These are phyloP conservation scores for Notospermus geniculatus DNA, from an alignment of 1,140 invertebrate species.

Conservation along the genomic window DNA sequence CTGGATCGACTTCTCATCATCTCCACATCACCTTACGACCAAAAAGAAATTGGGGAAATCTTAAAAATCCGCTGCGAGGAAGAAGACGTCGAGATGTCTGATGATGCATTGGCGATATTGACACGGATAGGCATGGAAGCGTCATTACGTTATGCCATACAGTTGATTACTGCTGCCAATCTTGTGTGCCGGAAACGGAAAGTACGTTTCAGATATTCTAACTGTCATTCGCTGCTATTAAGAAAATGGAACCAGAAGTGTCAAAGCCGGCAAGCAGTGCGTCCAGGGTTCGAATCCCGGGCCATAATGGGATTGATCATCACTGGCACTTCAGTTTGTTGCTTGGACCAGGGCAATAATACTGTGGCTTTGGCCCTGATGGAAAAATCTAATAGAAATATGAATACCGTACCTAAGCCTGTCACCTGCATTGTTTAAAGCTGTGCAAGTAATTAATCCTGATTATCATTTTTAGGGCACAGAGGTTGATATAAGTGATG, in stretches of 20 bases:
- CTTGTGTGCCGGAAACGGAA: slow-evolving; percentile 83
- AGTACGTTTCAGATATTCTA: slow-evolving; percentile 55
- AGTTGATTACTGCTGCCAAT: slow-evolving; percentile 93
- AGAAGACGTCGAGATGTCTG: slow-evolving; percentile 93
- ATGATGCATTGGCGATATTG: slow-evolving; percentile 86
- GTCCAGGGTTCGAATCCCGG: too few species aligned
- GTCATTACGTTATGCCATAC: slow-evolving; percentile 95
- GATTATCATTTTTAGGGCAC: slow-evolving; percentile 55
- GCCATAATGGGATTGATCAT: too few species aligned
- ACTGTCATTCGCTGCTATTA: too few species aligned
- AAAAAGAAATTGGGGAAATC: slow-evolving; percentile 88
- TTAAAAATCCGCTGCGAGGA: slow-evolving; percentile 83
- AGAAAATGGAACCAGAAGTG: too few species aligned
- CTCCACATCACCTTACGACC: slow-evolving; percentile 81
- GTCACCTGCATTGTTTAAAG: too few species aligned
- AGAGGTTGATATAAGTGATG: slow-evolving; percentile 78
- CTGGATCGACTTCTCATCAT: slow-evolving; percentile 95
- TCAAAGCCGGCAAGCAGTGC: too few species aligned
- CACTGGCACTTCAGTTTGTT: too few species aligned
- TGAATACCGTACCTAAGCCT: too few species aligned
- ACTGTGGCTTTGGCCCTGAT: too few species aligned
- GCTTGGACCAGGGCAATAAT: too few species aligned
- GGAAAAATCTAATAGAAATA: too few species aligned
- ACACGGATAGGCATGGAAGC: slow-evolving; percentile 91
- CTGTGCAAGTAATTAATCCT: too few species aligned